A percentile compares a stretch with the other conserved stretches of the same genome.
phyloP scores from a whole-genome alignment of 1,140 invertebrate genomes.

The Palaemon carinicauda region DNA sequence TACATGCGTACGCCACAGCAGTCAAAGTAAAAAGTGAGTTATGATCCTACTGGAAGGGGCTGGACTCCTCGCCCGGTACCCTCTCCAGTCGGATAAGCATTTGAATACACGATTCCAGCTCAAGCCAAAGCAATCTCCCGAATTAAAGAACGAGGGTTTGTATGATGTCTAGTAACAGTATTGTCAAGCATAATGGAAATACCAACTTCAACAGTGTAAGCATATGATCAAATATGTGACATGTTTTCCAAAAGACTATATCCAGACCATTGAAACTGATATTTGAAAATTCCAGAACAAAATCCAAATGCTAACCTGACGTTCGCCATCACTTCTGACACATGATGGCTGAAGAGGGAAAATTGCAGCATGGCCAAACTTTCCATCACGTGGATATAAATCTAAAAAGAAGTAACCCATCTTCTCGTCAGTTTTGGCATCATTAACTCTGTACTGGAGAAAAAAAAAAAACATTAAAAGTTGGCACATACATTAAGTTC shows the following conservation, averaged over 20 bases:
- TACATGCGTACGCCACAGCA: too few species aligned
- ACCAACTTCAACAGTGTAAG: not conserved
- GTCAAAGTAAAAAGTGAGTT: too few species aligned
- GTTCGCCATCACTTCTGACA: constrained; percentile 61
- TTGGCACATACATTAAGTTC: not conserved
- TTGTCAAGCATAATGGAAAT: not conserved
- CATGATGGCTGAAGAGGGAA: constrained; percentile 68
- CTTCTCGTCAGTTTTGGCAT: constrained; percentile 63
- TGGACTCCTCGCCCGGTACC: too few species aligned
- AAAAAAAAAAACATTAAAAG: constrained; percentile 17
- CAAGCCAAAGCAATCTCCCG: too few species aligned
- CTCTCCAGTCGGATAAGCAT: too few species aligned
- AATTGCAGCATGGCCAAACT: constrained; percentile 69
- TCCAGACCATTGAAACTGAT: not conserved
- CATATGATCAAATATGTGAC: too few species aligned
- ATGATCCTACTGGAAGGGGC: too few species aligned
- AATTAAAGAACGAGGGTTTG: too few species aligned
- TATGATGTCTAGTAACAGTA: too few species aligned
- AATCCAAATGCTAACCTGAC: constrained; percentile 22
- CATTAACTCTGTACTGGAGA: constrained; percentile 66
- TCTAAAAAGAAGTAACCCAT: constrained; percentile 71
- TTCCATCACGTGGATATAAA: constrained; percentile 69
- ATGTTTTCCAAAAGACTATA: too few species aligned
- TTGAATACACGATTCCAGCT: too few species aligned
- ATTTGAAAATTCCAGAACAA: not conserved